phyloP scores from a whole-genome alignment of 2,113 vertebrate genomes.

The Nesoenas mayeri region DNA sequence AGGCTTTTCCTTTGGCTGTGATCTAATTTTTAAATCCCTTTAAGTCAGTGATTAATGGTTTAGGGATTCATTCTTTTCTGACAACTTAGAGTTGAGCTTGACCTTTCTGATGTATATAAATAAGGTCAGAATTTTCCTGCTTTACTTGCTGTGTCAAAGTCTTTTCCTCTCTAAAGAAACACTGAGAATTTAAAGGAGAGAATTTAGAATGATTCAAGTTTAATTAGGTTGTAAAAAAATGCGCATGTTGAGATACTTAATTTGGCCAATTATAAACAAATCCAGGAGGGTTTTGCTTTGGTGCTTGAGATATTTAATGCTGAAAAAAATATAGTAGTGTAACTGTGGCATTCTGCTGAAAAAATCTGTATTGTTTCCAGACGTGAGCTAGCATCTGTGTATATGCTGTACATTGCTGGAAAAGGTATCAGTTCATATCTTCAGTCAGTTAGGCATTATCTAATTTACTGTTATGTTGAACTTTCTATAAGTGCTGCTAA shows the following conservation, averaged over 20 bases:
- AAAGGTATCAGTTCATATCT: not conserved
- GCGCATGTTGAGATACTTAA: not conserved
- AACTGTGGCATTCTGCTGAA: not conserved
- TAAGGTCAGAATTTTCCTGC: not conserved
- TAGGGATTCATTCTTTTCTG: not conserved
- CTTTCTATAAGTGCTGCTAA: not conserved
- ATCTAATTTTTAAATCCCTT: not conserved
- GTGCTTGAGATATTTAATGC: not conserved
- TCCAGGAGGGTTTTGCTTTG: not conserved
- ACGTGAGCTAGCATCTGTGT: fast-evolving
- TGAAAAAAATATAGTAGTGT: not conserved
- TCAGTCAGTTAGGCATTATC: not conserved
- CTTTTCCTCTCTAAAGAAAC: not conserved
- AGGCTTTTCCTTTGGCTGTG: not conserved
- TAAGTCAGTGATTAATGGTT: not conserved
- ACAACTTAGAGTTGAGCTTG: not conserved
- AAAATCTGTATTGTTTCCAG: not conserved
- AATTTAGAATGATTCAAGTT: not conserved
- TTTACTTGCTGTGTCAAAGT: not conserved
- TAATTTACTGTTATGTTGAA: not conserved
- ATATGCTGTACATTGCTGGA: not conserved
- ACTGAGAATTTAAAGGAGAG: not conserved
- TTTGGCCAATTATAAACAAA: not conserved
- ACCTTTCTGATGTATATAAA: not conserved
- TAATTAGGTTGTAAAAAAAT: not conserved